Evolutionary conservation across 2,888 invertebrate species (phyloP).

Genomic region (Ectemnius cavifrons): DNA sequence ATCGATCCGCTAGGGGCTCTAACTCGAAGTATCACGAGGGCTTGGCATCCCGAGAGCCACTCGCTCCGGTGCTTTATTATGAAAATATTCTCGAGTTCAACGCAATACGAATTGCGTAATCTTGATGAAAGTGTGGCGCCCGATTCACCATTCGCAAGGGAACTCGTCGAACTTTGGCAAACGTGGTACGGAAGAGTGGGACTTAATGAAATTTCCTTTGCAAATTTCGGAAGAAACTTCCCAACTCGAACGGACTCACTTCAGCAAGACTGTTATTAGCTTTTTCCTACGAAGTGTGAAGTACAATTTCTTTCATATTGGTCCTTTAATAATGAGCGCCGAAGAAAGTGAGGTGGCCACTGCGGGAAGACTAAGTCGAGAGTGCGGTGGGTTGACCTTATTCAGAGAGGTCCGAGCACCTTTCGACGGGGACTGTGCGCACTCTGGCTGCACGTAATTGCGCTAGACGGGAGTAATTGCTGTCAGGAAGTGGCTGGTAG

Average conservation of each 20-base stretch:
- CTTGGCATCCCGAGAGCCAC: not conserved
- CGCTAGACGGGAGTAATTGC: constrained; percentile 60
- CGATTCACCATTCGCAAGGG: no score
- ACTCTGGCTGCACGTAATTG: constrained; percentile 56
- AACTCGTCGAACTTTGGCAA: no score
- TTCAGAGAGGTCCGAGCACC: constrained; percentile 45
- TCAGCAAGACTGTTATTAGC: no score
- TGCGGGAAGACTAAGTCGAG: not conserved
- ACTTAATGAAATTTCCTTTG: no score
- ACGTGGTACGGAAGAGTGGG: no score
- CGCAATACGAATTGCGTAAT: constrained; percentile 4
- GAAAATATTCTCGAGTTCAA: constrained; percentile 8
- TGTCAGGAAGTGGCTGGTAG: constrained; percentile 56
- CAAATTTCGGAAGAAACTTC: no score
- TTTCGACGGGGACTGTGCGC: constrained; percentile 17
- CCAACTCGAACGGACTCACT: no score
- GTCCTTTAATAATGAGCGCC: no score
- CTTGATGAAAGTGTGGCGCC: no score
- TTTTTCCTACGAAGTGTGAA: no score
- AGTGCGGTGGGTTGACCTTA: constrained; percentile 46
- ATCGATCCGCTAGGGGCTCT: not conserved
- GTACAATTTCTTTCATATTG: no score
- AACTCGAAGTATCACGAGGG: not conserved
- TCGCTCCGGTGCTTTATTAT: not conserved
- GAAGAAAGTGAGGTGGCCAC: no score